Base-by-base conservation (phyloP, 2,113 vertebrate species). In the Seriola aureovittata region DNA sequence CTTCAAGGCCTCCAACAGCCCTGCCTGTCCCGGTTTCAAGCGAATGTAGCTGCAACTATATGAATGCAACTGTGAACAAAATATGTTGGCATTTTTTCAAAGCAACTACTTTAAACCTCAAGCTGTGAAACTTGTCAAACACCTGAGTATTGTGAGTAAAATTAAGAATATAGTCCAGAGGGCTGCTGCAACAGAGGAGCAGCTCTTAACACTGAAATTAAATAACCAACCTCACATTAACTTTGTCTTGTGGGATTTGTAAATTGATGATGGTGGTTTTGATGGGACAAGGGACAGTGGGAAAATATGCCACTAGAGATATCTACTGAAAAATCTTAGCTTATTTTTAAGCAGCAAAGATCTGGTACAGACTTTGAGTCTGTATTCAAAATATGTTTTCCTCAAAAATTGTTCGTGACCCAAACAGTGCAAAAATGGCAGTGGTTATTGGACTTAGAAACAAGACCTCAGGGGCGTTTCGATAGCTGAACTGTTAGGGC, bases 231-330 rank as follows among this genome's bases (percentile, higher is more conserved):
- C 44, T 66, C 46, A 50, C 19, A 66, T 73, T 29, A 63, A 57
- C 34, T 14, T 16, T 6, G 17, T 71, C 65, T 58, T 7, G 25
- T 64, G 62, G 67, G 69, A 17, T 60, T 72, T 81, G 32, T 64
- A 52, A 76, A 75, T 2, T 69, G 13, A 50, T 32, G 42, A 38
- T 64, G 16, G 12, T 23, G 23, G 10, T 65, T 68, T 29, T 73
- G 19, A 59, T 65, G 40, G 36, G n/a, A 42, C 10, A 23, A 54
- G 4, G 16, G 13, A 46, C 58, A 57, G 10, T 1, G 19, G 29
- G 42, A 44, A 65, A 64, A 48, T 2, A 63, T 50, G 29, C 19
- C 29, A 62, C 19, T 5, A 62, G n/a, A 40, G 38, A 42, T 59
- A 25, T 38, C 64, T 17, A 59, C 23, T 52, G 8, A 55, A 12